These are phyloP conservation scores for Troglohyphantes excavatus DNA, from an alignment of 2,888 invertebrate species.

Conservation along the genomic window DNA sequence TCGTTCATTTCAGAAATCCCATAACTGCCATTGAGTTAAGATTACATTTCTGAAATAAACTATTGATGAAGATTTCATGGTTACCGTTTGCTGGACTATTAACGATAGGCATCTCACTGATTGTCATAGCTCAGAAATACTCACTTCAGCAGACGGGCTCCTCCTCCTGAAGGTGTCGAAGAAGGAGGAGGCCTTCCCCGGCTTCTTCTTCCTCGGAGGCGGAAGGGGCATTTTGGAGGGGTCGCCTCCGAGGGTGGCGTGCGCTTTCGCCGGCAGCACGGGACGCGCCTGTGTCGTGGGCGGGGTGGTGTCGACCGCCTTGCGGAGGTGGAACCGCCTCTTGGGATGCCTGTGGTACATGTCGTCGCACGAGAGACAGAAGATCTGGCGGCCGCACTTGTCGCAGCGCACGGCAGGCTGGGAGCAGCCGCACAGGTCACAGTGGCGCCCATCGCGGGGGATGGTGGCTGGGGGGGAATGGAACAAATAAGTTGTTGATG, in stretches of 20 bases:
- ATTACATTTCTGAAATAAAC: too few species aligned
- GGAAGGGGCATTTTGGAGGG: slow-evolving; percentile 84
- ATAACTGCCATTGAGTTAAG: too few species aligned
- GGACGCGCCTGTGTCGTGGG: slow-evolving; percentile 48
- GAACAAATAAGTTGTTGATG: not conserved
- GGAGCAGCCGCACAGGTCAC: slow-evolving; percentile 92
- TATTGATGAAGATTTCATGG: too few species aligned
- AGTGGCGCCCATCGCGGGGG: slow-evolving; percentile 86
- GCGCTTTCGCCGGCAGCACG: slow-evolving; percentile 58
- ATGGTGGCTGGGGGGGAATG: slow-evolving; percentile 28
- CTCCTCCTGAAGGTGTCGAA: slow-evolving; percentile 69
- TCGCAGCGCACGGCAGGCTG: slow-evolving; percentile 91
- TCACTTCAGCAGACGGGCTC: slow-evolving; percentile 69
- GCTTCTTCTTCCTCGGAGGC: slow-evolving; percentile 85
- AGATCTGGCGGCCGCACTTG: slow-evolving; percentile 91
- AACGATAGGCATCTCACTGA: too few species aligned
- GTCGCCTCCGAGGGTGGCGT: slow-evolving; percentile 55
- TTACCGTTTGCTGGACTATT: too few species aligned
- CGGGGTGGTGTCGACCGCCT: slow-evolving; percentile 83
- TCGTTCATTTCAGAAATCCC: too few species aligned
- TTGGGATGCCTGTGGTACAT: slow-evolving; percentile 97
- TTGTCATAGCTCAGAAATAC: too few species aligned
- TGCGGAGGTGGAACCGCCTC: slow-evolving; percentile 90
- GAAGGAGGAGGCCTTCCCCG: slow-evolving; percentile 54
- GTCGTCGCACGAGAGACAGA: slow-evolving; percentile 95